Base-by-base conservation (phyloP, 1,140 invertebrate genomes). In the Atta colombica region DNA sequence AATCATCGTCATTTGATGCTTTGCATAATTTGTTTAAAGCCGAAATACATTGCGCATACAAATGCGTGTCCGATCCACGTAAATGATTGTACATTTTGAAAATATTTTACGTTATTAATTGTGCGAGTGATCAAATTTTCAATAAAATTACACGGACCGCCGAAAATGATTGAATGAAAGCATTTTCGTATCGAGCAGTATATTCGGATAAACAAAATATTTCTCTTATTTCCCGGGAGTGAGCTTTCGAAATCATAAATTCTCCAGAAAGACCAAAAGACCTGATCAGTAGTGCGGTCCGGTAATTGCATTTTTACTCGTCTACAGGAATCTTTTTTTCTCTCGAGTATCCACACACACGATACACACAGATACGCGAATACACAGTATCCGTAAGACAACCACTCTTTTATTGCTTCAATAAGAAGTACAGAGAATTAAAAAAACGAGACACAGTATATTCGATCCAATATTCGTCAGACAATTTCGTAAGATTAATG, bases 231-330 rank as follows among this genome's bases (percentile, higher is more conserved):
- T 82, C 3, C 45, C 8, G 55, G 6, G 12, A n/a, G 21, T 18
- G 14, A 75, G 28, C 77, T 69, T 69, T 80, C 12, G 53, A 86
- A 86, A 86, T 81, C 77, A 81, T 61, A 86, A 86, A 86, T 86
- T 86, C 5, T 49, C 18, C 35, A n/a, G 39, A 25, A 80, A 68
- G 65, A 86, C 35, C 49, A 69, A 81, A 25, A 86, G 25, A 35
- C 53, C 39, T 49, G 63, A 86, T 86, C 63, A 63, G 39, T 39
- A 80, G 31, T n/a, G 49, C 51, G 21, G 65, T 49, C 58, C 21
- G 60, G 69, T 86, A 88, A 88, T 88, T 88, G 84, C 51, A 80
- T 80, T 88, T 88, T 86, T 86, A 61, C 49, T 78, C 53, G 49
- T 86, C 84, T 65, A 25, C 45, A 61, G 60, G 45, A 88, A 88